Conservation (phyloP, 2,888 invertebrate genomes). For the Allophyes oxyacanthae region DNA sequence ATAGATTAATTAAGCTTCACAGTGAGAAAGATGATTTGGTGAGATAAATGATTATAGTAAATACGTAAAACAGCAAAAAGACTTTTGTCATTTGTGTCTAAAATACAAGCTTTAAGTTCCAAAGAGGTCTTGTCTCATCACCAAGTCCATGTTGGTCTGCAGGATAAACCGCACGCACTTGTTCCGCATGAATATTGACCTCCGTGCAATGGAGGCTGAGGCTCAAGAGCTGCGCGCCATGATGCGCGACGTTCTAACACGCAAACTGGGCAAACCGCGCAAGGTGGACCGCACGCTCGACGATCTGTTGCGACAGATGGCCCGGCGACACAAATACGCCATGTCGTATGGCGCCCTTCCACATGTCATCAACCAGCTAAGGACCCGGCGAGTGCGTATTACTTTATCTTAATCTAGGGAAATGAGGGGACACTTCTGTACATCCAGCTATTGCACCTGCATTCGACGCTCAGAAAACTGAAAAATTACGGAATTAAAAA, state of each 20-base stretch:
- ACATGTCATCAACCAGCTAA: conserved; percentile 71
- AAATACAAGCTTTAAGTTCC: no score
- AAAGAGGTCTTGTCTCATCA: no score
- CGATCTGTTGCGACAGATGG: conserved; percentile 79
- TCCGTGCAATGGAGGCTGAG: conserved; percentile 90
- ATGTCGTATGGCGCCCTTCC: conserved; percentile 69
- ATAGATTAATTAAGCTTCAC: no score
- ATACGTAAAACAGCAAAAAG: no score
- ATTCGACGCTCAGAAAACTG: no score
- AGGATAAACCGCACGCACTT: conserved; percentile 92
- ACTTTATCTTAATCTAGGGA: background rate
- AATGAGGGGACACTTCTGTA: no score
- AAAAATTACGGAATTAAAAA: no score
- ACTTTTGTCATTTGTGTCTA: no score
- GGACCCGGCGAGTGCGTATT: conserved; percentile 74
- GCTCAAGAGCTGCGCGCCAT: conserved; percentile 88
- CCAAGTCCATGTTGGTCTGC: conserved; percentile 4
- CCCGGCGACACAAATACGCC: conserved; percentile 80
- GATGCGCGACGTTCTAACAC: conserved; percentile 80
- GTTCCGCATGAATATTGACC: conserved; percentile 92
- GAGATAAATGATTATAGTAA: no score
- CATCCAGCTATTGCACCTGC: no score
- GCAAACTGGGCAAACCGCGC: conserved; percentile 80
- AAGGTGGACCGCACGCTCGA: conserved; percentile 81
- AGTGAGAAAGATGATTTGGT: no score